A percentile compares a stretch with the other conserved stretches of the same genome.
Evolutionary conservation across 2,797 vertebrate genomes (phyloP).

Genomic region (Caiman crocodilus): DNA sequence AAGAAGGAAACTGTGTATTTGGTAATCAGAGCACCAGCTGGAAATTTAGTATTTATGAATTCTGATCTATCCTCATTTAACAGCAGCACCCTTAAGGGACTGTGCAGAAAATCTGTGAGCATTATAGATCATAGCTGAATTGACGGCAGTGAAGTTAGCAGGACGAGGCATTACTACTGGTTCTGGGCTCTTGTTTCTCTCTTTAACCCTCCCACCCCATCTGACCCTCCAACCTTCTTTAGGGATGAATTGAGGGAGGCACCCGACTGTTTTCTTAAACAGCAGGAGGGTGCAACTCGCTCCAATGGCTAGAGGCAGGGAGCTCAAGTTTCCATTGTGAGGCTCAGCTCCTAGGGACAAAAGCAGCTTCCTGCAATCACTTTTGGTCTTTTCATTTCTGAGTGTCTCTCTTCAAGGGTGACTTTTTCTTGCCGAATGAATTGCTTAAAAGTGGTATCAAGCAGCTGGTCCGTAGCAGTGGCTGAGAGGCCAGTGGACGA

Average conservation of each 20-base stretch:
- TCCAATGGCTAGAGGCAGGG: background rate
- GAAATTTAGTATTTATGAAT: constrained; percentile 34
- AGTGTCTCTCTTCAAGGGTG: background rate
- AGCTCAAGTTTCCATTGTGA: background rate
- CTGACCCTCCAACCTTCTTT: background rate
- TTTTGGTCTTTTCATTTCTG: background rate
- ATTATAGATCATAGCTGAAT: constrained; percentile 15
- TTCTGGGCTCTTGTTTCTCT: background rate
- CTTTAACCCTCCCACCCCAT: background rate
- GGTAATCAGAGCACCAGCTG: constrained; percentile 32
- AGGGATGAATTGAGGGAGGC: background rate
- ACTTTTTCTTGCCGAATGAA: background rate
- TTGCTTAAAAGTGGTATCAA: background rate
- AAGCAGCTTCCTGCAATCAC: background rate
- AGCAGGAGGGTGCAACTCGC: background rate
- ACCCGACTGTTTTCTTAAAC: background rate
- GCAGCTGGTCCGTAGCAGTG: background rate
- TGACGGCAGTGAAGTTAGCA: background rate
- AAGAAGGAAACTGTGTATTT: background rate
- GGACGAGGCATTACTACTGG: background rate
- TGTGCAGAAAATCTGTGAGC: constrained; percentile 26
- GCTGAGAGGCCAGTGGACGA: background rate
- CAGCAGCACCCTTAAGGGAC: constrained; percentile 36
- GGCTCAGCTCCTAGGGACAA: background rate
- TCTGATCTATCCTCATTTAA: constrained; percentile 37